Evolutionary conservation across 2,888 invertebrate genomes (phyloP).

Genomic region (Apamea epomidion): DNA sequence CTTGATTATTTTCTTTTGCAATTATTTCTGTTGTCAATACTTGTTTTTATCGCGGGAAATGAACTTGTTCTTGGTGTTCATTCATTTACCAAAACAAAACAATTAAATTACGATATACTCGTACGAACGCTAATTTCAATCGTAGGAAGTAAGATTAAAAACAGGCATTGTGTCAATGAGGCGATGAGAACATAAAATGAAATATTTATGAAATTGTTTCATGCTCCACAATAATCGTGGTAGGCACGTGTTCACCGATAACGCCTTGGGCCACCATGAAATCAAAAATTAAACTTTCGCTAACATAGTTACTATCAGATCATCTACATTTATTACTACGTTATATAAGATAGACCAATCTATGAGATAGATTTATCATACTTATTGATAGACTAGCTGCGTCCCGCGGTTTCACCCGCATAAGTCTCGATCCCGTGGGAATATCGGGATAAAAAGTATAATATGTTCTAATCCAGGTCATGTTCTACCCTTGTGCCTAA

Average conservation of each 20-base stretch:
- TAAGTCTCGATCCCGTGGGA: not conserved
- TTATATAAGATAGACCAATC: slow-evolving; percentile 63
- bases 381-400: slow-evolving; percentile 56
- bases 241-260: slow-evolving; percentile 47
- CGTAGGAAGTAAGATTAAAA: slow-evolving; percentile 36
- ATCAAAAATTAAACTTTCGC: slow-evolving; percentile 64
- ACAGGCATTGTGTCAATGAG: slow-evolving; percentile 28
- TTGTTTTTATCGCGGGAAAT: slow-evolving; percentile 24
- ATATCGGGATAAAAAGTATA: not conserved
- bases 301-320: slow-evolving; percentile 60
- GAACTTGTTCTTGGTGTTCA: slow-evolving; percentile 1
- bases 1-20: slow-evolving; percentile 40
- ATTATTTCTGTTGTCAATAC: slow-evolving; percentile 33
- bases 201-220: slow-evolving; percentile 52
- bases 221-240: slow-evolving; percentile 37
- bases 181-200: slow-evolving; percentile 41
- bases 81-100: not conserved
- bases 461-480: not conserved
- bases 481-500: not conserved
- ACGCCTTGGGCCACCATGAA: slow-evolving; percentile 60
- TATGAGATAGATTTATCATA: slow-evolving; percentile 62
- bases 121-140: not conserved
- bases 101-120: not conserved
- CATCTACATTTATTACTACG: slow-evolving; percentile 59
- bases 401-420: not conserved